phyloP scores from a whole-genome alignment of 2,797 vertebrate genomes.

The Synaphobranchus kaupii region DNA sequence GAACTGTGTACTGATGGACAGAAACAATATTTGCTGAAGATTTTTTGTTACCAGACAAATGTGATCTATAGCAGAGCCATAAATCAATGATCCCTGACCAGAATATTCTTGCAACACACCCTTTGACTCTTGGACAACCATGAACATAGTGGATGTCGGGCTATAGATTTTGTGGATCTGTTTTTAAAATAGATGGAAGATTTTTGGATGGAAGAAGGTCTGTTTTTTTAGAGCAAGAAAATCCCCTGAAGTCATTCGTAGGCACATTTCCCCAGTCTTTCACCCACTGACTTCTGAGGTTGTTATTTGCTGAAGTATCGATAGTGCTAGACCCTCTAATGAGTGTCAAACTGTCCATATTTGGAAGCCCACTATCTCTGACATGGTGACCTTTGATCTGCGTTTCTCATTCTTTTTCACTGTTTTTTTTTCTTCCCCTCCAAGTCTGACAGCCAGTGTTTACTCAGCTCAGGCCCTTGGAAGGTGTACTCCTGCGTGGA shows the following conservation, averaged over 20 bases:
- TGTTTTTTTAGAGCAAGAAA: neutral
- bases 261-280: no score
- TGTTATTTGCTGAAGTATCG: neutral
- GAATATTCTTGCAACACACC: neutral
- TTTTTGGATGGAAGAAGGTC: neutral
- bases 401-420: slow-evolving; percentile 45
- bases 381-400: slow-evolving; percentile 57
- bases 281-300: neutral
- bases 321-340: neutral
- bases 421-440: slow-evolving; percentile 32
- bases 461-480: slow-evolving; percentile 66
- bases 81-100: neutral
- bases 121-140: neutral
- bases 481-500: slow-evolving; percentile 72
- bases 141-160: neutral
- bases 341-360: slow-evolving; percentile 24
- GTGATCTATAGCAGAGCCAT: neutral
- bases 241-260: neutral
- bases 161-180: neutral
- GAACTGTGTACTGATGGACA: neutral
- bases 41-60: neutral
- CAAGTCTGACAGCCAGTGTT: slow-evolving; percentile 65
- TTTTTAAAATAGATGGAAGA: neutral
- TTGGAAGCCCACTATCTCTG: slow-evolving; percentile 29
- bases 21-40: neutral